These are phyloP conservation scores for Lycaon pictus DNA, from an alignment of 2,113 vertebrate genomes.

Conservation along the genomic window DNA sequence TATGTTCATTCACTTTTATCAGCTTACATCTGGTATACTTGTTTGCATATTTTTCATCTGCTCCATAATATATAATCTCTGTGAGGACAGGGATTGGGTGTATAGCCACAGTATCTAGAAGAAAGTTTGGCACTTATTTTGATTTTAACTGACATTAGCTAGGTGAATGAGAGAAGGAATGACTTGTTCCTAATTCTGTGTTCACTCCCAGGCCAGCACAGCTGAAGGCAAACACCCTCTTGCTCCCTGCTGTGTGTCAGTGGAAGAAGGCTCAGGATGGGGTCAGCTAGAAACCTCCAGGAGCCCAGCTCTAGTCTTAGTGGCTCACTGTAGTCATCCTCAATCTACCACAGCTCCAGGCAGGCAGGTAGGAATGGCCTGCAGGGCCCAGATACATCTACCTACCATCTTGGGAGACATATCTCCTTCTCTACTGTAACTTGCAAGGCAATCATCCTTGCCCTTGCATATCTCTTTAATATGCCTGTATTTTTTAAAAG, in stretches of 20 bases:
- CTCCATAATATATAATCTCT: not conserved
- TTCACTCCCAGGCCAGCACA: not conserved
- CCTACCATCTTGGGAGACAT: not conserved
- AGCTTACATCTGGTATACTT: not conserved
- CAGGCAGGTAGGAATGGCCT: not conserved
- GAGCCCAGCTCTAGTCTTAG: too few species aligned
- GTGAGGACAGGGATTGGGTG: not conserved
- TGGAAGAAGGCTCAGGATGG: rapidly evolving
- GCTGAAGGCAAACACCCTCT: not conserved
- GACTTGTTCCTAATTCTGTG: not conserved
- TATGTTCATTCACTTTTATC: not conserved
- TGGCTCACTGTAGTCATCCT: not conserved
- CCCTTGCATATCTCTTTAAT: not conserved
- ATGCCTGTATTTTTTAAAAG: not conserved
- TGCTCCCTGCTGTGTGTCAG: not conserved
- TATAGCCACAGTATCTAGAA: not conserved
- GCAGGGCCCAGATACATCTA: rapidly evolving
- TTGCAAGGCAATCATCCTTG: not conserved
- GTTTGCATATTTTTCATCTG: not conserved
- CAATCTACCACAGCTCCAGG: not conserved
- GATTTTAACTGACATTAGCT: not conserved
- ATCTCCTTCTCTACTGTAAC: not conserved
- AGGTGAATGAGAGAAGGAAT: not conserved
- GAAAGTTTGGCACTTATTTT: rapidly evolving
- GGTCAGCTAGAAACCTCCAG: not conserved